Evolutionary conservation across 2,113 vertebrate genomes (phyloP), one percentile per base, ranked within the genome.

Genomic region (Corydoras maculifer): DNA sequence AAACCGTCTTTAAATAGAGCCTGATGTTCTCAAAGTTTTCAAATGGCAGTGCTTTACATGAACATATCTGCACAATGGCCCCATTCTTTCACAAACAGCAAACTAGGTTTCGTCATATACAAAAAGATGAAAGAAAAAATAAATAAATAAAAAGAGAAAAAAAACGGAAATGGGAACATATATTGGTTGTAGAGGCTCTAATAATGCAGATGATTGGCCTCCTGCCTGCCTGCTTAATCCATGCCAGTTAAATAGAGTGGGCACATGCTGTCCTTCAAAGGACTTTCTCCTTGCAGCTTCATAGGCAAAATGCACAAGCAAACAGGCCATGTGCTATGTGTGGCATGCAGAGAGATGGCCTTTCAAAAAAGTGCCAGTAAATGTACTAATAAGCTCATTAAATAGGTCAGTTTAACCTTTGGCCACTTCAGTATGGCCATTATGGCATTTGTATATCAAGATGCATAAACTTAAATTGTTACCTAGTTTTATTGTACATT

Each of bases 341-440:
- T 35, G 32, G 57, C 43, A 43, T 65, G 58, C 43, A 18, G n/a
- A 61, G 50, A 55, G 53, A 57, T 13, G 12, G 54, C 48, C 57
- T 18, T 61, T 74, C 72, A 76, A 67, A 70, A 79, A 75, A 73
- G 18, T 66, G 63, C 77, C 73, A 60, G 77, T 75, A 73, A 73
- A 68, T 67, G 64, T 75, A 72, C 55, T 77, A 73, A 77, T 72
- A 57, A 78, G 72, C 71, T 78, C 69, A 67, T 76, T 75, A 76
- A 74, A 58, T 50, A 53, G 62, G 68, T 63, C 65, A 76, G 74
- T 58, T 76, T 78, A 70, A 75, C 73, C 75, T 79, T 70, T 79
- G 77, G 43, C 68, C 62, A 58, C 48, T 1, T 25, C 18, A 25
- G 18, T 25, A 25, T 25, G 18, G 18, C 18, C 18, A 25, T 25